Evolutionary conservation across 2,888 invertebrate species (phyloP), one percentile per base, ranked within the genome.

Genomic region (Lacanobia oleracea): DNA sequence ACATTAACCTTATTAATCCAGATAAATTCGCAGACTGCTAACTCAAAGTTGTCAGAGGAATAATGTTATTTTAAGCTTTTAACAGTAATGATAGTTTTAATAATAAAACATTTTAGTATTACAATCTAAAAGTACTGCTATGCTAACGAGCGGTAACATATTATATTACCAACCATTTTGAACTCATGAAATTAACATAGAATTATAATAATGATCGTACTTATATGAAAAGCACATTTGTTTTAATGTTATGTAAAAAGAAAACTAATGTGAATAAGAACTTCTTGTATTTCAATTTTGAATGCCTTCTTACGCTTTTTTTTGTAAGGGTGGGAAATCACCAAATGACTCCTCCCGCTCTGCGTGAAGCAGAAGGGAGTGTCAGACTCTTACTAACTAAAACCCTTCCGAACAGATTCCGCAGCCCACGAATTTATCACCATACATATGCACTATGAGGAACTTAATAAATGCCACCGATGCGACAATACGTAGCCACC

Each of bases 131-230:
- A 62, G 16, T 33, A 59, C 21, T 43, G 27, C 59, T 62, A 62
- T 27, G 14, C 6, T 73, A 63, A 56, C 40, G 50, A 60, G 14
- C 56, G 37, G 27, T 59, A 45, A 59, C 23, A 50, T 45, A 57
- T 63, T 45, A 57, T 63, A 63, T 45, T 21, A 50, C 16, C 6
- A 16, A 51, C n/a, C n/a, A 27, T 48, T 70, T 21, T 37, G 18
- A 54, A 37, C 63, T 59, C 66, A 66, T 43, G 43, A 53, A 62
- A 72, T 40, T 18, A 77, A 56, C 51, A 7, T 50, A 45, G 10
- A 63, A 61, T 56, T 63, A 45, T 27, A 51, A 62, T 27, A 64
- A 48, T 37, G 1, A 33, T 21, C 1, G 18, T n/a, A 23, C 10
- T 37, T 10, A 18, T 37, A n/a, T 33, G 0, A 21, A 57, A 59